Conservation (phyloP, 2,797 vertebrate species). For the Gila robusta region DNA sequence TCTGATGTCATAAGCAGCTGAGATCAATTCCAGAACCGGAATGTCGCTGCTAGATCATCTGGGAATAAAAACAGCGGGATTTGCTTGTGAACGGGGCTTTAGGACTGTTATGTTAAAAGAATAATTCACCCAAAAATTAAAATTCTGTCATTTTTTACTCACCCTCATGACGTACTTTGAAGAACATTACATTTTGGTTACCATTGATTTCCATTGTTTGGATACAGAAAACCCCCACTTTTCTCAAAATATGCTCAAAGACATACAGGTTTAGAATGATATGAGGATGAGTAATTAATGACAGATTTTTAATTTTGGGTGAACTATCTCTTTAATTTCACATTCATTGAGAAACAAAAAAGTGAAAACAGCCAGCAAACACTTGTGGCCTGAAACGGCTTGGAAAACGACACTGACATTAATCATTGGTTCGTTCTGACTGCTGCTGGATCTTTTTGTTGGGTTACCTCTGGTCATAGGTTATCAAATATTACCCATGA, state of each 20-base stretch:
- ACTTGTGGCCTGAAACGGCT: not conserved
- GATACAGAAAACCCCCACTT: not conserved
- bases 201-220: not conserved
- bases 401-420: not conserved
- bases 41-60: constrained; percentile 24
- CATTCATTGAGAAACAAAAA: not conserved
- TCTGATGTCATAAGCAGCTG: constrained; percentile 33
- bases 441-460: constrained; percentile 44
- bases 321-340: not conserved
- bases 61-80: constrained; percentile 30
- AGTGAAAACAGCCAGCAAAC: not conserved
- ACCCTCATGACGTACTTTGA: not conserved
- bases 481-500: constrained; percentile 49
- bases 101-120: constrained; percentile 18
- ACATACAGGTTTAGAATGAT: not conserved
- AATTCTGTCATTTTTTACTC: too few relatives aligned
- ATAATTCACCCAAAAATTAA: constrained; percentile 11
- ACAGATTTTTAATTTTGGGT: not conserved
- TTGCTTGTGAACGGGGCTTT: constrained; percentile 35
- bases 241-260: not conserved
- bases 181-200: not conserved
- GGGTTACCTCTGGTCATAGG: constrained; percentile 61
- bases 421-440: constrained; percentile 19
- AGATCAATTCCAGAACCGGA: constrained; percentile 48
- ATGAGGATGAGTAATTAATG: not conserved